These are phyloP conservation scores for Chalcosyrphus nemorum DNA, from an alignment of 2,888 invertebrate genomes.

Conservation along the genomic window DNA sequence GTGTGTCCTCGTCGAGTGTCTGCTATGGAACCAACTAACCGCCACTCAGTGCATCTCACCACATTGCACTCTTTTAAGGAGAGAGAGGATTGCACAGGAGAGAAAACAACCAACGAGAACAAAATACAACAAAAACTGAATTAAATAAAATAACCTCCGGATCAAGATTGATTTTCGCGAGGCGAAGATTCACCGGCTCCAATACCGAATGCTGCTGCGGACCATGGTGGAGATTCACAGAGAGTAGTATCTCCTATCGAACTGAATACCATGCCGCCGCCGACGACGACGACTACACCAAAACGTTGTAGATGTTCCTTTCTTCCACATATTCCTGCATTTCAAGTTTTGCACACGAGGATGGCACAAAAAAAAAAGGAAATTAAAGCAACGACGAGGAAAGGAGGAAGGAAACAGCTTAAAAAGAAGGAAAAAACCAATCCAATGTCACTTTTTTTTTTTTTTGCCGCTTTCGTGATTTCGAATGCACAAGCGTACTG, in stretches of 20 bases:
- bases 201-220: slow-evolving; percentile 37
- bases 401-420: slow-evolving; percentile 38
- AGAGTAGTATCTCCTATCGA: slow-evolving; percentile 52
- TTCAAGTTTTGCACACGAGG: slow-evolving; percentile 70
- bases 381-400: slow-evolving; percentile 26
- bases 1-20: slow-evolving; percentile 54
- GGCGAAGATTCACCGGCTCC: slow-evolving; percentile 69
- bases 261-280: slow-evolving; percentile 59
- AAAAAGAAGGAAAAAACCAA: slow-evolving; percentile 46
- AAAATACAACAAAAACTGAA: slow-evolving; percentile 39
- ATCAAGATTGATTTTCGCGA: slow-evolving; percentile 72
- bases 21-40: slow-evolving; percentile 32
- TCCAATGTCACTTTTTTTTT: slow-evolving; percentile 71
- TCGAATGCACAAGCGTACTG: slow-evolving; percentile 71
- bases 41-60: slow-evolving; percentile 60
- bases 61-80: slow-evolving; percentile 68
- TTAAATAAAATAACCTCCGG: slow-evolving; percentile 65
- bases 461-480: slow-evolving; percentile 70
- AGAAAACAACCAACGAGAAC: slow-evolving; percentile 15
- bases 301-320: slow-evolving; percentile 36
- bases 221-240: too few species aligned
- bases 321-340: slow-evolving; percentile 64
- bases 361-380: slow-evolving; percentile 25
- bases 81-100: slow-evolving; percentile 61
- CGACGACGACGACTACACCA: too few species aligned